Percentiles rank a stretch among this genome's conserved stretches.
Evolutionary conservation across 2,797 vertebrate genomes (phyloP).

Genomic region (Enteromius anoplus): DNA sequence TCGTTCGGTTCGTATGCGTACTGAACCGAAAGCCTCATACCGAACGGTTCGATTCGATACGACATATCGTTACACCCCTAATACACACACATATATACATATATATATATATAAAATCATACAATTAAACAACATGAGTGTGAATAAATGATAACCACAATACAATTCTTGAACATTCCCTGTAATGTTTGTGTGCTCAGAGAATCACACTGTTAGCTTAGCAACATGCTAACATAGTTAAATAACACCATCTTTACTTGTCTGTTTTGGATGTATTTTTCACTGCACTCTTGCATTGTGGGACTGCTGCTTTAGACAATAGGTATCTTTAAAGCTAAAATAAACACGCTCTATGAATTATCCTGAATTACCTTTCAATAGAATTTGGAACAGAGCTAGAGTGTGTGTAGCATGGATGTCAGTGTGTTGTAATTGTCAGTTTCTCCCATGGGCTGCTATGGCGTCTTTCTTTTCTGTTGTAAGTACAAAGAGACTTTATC

Average conservation of each 20-base stretch:
- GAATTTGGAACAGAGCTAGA: background rate
- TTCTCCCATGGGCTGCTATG: slow-evolving; percentile 34
- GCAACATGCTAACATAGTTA: background rate
- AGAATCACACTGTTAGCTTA: background rate
- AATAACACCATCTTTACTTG: background rate
- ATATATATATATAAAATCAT: no score
- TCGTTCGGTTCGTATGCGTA: no score
- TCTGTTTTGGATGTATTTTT: background rate
- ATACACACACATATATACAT: no score
- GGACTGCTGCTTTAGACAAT: background rate
- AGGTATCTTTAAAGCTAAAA: background rate
- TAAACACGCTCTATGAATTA: background rate
- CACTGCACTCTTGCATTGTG: background rate
- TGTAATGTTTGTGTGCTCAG: background rate
- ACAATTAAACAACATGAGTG: background rate
- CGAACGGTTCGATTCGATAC: no score
- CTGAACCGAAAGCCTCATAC: no score
- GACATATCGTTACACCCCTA: no score
- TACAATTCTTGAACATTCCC: background rate
- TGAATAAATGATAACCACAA: background rate
- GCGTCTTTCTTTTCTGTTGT: slow-evolving; percentile 51
- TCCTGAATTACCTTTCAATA: background rate
- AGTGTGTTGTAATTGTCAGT: slow-evolving; percentile 24
- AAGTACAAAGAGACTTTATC: slow-evolving; percentile 56
- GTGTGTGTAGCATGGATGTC: background rate